Percentiles rank a stretch among this genome's conserved stretches.
phyloP scores from a whole-genome alignment of 2,888 invertebrate genomes.

The Agrypnus murinus region DNA sequence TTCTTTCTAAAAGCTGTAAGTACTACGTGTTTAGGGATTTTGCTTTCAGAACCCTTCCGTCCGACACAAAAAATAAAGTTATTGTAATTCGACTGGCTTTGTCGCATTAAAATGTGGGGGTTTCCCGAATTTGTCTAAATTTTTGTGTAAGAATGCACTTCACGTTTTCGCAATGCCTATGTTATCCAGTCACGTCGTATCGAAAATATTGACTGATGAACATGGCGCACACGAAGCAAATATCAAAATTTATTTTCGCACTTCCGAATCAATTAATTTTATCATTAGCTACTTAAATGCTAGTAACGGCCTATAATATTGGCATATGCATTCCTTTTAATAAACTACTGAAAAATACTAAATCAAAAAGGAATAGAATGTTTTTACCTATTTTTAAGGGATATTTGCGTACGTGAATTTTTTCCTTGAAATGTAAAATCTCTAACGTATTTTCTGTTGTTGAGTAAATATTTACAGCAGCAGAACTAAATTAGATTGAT shows the following conservation, averaged over 20 bases:
- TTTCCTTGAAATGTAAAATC: too few relatives aligned
- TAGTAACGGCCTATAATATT: too few relatives aligned
- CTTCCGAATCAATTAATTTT: not conserved
- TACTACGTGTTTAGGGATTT: too few relatives aligned
- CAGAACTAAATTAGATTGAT: conserved; percentile 35
- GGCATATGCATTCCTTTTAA: too few relatives aligned
- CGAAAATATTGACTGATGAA: conserved; percentile 31
- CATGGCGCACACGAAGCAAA: conserved; percentile 4
- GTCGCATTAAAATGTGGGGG: not conserved
- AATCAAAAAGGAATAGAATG: too few relatives aligned
- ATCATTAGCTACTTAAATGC: not conserved
- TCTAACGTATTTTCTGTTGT: conserved; percentile 22
- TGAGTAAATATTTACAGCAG: conserved; percentile 37
- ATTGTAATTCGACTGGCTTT: not conserved
- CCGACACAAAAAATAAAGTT: not conserved
- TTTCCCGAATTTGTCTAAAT: conserved; percentile 12
- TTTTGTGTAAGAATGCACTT: conserved; percentile 10
- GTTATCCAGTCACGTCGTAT: conserved; percentile 31
- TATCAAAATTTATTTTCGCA: conserved; percentile 22
- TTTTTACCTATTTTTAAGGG: too few relatives aligned
- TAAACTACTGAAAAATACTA: too few relatives aligned
- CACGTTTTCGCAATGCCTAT: conserved; percentile 28
- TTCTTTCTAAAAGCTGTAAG: too few relatives aligned
- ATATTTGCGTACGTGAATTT: too few relatives aligned
- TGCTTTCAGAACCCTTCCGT: too few relatives aligned